These are phyloP conservation scores for Erythrocebus patas DNA, from an alignment of 2,113 vertebrate genomes.

Conservation along the genomic window DNA sequence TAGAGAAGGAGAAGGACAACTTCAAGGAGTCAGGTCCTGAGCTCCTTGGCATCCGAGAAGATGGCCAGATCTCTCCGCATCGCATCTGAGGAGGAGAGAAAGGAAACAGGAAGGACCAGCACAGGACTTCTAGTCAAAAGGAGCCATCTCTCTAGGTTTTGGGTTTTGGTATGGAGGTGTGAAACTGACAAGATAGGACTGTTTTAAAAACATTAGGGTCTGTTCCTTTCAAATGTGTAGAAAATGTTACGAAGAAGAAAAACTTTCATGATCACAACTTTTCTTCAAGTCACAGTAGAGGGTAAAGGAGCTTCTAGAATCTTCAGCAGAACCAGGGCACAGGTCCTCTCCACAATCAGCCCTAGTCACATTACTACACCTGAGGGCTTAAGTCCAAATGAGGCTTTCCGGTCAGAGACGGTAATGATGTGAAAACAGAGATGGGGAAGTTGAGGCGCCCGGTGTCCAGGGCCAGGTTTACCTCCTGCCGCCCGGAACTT, in stretches of 20 bases:
- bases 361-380: too few relatives aligned
- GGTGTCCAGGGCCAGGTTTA: neutral
- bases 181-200: neutral
- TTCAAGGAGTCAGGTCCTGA: neutral
- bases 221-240: neutral
- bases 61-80: neutral
- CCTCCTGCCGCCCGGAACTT: neutral
- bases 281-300: neutral
- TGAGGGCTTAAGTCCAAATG: neutral
- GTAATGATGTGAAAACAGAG: neutral
- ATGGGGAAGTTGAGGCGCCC: neutral
- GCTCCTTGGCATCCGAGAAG: neutral
- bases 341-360: neutral
- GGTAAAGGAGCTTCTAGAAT: neutral
- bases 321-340: neutral
- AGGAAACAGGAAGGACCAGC: neutral
- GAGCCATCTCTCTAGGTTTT: neutral
- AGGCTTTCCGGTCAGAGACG: accelerated
- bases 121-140: neutral
- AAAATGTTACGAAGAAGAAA: neutral
- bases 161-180: neutral
- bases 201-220: neutral
- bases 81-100: neutral
- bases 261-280: neutral
- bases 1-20: neutral